A percentile compares a stretch with the other conserved stretches of the same genome.
These are phyloP conservation scores for Perodicticus potto DNA, from an alignment of 2,797 vertebrate species.

Conservation along the genomic window DNA sequence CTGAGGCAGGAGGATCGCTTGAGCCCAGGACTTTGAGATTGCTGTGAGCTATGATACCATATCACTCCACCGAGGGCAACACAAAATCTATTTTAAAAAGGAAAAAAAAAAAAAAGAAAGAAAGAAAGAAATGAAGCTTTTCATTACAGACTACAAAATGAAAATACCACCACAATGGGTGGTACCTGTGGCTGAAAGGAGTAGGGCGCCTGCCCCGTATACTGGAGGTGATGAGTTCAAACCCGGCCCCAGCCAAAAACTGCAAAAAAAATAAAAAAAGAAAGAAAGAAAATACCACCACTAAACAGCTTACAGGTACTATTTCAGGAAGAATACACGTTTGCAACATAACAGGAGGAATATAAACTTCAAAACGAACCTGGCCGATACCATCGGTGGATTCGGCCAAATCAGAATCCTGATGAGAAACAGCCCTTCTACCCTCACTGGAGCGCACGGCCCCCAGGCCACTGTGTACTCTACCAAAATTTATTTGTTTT, in stretches of 20 bases:
- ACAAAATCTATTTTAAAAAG: too few relatives aligned
- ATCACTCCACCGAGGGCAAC: too few relatives aligned
- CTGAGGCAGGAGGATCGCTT: too few relatives aligned
- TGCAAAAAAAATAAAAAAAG: neutral
- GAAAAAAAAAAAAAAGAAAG: neutral
- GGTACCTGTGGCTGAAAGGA: too few relatives aligned
- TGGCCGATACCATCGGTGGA: neutral
- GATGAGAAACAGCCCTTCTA: neutral
- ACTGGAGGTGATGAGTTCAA: too few relatives aligned
- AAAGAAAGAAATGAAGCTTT: neutral
- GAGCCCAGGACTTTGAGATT: too few relatives aligned
- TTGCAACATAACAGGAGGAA: neutral
- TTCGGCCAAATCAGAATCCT: neutral
- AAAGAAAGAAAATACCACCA: neutral
- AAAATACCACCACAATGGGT: neutral
- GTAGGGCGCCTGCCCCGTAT: too few relatives aligned
- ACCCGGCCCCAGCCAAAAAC: too few relatives aligned
- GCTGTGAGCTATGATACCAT: too few relatives aligned
- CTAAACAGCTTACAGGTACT: neutral
- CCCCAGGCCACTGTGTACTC: neutral
- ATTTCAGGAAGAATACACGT: neutral
- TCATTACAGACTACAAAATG: neutral
- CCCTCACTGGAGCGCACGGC: neutral
- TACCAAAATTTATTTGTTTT: constrained; percentile 6
- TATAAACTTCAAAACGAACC: neutral